Evolutionary conservation across 2,888 invertebrate genomes (phyloP).

Genomic region (Brenthis ino): DNA sequence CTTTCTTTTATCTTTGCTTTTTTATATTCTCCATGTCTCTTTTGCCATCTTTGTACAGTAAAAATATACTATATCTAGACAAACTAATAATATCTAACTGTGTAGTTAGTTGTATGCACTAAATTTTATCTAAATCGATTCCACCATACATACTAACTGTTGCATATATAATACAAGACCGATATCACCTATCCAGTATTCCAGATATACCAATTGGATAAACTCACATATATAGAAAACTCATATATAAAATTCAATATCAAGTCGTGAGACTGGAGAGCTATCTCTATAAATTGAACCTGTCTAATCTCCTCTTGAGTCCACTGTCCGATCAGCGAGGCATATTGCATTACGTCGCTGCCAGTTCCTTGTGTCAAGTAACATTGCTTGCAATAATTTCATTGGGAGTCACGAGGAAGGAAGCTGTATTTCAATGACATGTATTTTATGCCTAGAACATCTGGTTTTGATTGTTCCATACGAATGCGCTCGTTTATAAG

Average conservation of each 20-base stretch:
- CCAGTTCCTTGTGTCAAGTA: constrained; percentile 22
- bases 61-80: too few relatives aligned
- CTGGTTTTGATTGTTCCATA: constrained; percentile 1
- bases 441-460: not conserved
- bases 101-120: too few relatives aligned
- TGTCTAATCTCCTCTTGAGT: constrained; percentile 24
- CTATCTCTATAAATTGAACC: constrained; percentile 32
- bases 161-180: too few relatives aligned
- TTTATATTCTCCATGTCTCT: too few relatives aligned
- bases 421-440: constrained; percentile 13
- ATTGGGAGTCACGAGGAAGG: constrained; percentile 13
- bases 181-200: too few relatives aligned
- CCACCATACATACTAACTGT: too few relatives aligned
- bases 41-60: too few relatives aligned
- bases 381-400: constrained; percentile 27
- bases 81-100: too few relatives aligned
- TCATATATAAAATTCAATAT: constrained; percentile 25
- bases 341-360: constrained; percentile 35
- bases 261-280: constrained; percentile 2
- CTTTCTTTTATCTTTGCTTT: too few relatives aligned
- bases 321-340: constrained; percentile 30
- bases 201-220: too few relatives aligned
- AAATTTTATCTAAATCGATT: too few relatives aligned
- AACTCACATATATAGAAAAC: too few relatives aligned
- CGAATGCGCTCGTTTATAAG: not conserved